These are phyloP conservation scores for Amia ocellicauda DNA, from an alignment of 2,113 vertebrate genomes.

Conservation along the genomic window DNA sequence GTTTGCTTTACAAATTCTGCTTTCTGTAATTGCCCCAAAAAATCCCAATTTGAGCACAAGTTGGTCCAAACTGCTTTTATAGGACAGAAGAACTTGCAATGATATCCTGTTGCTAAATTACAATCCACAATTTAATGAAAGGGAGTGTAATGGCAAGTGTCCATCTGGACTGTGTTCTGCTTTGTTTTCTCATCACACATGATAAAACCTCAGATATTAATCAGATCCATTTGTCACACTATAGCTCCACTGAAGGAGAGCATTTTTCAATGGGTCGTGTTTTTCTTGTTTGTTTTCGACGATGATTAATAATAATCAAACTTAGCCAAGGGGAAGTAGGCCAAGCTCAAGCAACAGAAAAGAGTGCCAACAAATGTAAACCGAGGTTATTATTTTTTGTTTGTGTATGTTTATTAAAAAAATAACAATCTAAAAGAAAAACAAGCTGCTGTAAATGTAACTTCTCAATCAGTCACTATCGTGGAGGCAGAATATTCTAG, in stretches of 20 bases:
- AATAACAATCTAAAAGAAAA: constrained; percentile 43
- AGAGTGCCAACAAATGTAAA: too few species aligned
- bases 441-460: constrained; percentile 43
- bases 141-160: constrained; percentile 40
- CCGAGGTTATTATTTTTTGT: too few species aligned
- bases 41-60: too few species aligned
- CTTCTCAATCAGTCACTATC: constrained; percentile 9
- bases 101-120: constrained; percentile 62
- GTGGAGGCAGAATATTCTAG: too few species aligned
- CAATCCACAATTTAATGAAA: constrained; percentile 58
- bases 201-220: constrained; percentile 51
- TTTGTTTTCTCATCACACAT: constrained; percentile 56
- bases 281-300: constrained; percentile 41
- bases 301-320: constrained; percentile 55
- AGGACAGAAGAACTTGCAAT: constrained; percentile 47
- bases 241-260: constrained; percentile 34
- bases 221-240: constrained; percentile 59
- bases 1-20: too few species aligned
- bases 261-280: constrained; percentile 31
- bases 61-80: too few species aligned
- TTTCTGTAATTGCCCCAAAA: too few species aligned
- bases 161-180: constrained; percentile 48
- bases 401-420: too few species aligned
- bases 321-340: constrained; percentile 33
- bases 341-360: constrained; percentile 31